Conservation (phyloP, 2,797 vertebrate species). For the Tapirus indicus region DNA sequence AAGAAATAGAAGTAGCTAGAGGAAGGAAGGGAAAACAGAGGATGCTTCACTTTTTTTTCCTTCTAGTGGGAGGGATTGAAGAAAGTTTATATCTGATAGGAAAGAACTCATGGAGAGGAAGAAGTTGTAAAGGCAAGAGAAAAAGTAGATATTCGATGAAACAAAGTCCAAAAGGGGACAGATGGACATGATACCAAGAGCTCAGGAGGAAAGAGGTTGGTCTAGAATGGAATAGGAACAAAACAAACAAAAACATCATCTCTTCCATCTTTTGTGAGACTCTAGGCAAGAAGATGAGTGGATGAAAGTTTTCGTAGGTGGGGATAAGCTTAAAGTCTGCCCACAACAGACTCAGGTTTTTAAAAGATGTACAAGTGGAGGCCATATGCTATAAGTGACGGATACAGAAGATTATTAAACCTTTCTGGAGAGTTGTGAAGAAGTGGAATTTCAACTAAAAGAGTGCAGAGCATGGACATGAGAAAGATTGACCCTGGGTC, state of each 20-base stretch:
- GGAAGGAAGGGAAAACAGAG: not conserved
- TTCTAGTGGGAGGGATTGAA: not conserved
- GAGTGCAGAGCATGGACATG: not conserved
- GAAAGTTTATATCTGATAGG: not conserved
- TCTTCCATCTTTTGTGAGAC: not conserved
- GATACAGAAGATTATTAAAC: rapidly evolving
- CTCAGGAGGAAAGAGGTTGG: not conserved
- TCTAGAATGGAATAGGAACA: not conserved
- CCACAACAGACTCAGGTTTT: not conserved
- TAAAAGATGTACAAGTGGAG: not conserved
- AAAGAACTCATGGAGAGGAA: not conserved
- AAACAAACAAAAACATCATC: not conserved
- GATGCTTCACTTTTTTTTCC: not conserved
- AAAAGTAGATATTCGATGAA: not conserved
- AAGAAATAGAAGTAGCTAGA: not conserved
- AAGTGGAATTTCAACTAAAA: not conserved
- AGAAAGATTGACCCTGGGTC: not conserved
- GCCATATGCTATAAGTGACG: rapidly evolving
- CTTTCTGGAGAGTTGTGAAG: not conserved
- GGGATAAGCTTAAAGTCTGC: not conserved
- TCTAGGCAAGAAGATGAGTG: not conserved
- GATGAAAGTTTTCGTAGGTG: not conserved
- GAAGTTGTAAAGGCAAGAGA: not conserved
- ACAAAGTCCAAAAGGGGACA: not conserved
- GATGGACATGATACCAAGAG: not conserved